Evolutionary conservation across 2,797 vertebrate genomes (phyloP).

Genomic region (Acanthurus tractus): DNA sequence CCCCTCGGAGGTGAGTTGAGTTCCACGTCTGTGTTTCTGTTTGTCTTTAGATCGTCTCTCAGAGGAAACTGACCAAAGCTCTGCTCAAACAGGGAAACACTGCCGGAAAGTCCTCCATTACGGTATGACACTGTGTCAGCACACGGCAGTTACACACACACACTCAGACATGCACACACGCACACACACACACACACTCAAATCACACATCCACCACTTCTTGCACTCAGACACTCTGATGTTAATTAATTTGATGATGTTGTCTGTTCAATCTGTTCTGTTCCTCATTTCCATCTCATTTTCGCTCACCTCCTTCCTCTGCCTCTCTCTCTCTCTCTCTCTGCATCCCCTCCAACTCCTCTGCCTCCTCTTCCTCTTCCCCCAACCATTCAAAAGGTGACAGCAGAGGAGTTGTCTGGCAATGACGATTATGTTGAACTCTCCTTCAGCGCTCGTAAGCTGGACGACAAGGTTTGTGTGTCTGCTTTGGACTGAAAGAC

Average conservation of each 20-base stretch:
- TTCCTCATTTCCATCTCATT: slow-evolving; percentile 75
- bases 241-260: slow-evolving; percentile 77
- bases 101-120: slow-evolving; percentile 97
- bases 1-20: slow-evolving; percentile 16
- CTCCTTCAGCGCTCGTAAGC: slow-evolving; percentile 96
- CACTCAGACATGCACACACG: neutral
- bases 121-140: slow-evolving; percentile 82
- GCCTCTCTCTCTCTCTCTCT: neutral
- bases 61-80: slow-evolving; percentile 96
- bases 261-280: slow-evolving; percentile 54
- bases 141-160: slow-evolving; percentile 2
- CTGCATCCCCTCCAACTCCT: neutral
- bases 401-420: slow-evolving; percentile 96
- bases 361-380: neutral
- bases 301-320: slow-evolving; percentile 49
- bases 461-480: slow-evolving; percentile 95
- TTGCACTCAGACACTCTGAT: slow-evolving; percentile 36
- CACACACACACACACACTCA: slow-evolving; percentile 25
- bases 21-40: slow-evolving; percentile 2
- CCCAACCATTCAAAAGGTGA: slow-evolving; percentile 85
- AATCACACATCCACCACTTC: slow-evolving; percentile 20
- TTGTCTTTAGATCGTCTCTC: slow-evolving; percentile 93
- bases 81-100: slow-evolving; percentile 98
- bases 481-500: neutral
- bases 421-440: slow-evolving; percentile 98